Conservation (phyloP, 2,888 invertebrate genomes). For the Leptopilina drosophilae region DNA sequence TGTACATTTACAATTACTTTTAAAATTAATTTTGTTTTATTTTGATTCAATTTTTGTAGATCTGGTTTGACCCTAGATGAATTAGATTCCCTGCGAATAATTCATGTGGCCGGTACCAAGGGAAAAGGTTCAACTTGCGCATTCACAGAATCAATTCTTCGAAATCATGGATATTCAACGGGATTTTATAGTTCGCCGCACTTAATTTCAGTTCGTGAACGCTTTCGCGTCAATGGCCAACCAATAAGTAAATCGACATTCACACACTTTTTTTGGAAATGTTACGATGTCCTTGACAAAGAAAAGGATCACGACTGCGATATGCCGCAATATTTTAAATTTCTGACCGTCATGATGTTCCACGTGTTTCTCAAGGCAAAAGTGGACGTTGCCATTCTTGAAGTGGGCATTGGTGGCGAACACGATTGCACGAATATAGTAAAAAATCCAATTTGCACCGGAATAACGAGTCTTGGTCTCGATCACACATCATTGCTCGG, state of each 20-base stretch:
- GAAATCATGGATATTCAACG: slow-evolving; percentile 89
- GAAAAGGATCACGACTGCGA: slow-evolving; percentile 81
- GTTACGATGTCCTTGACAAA: slow-evolving; percentile 83
- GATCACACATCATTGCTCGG: slow-evolving; percentile 94
- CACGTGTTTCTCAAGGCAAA: slow-evolving; percentile 90
- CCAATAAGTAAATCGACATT: slow-evolving; percentile 88
- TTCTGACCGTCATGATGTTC: slow-evolving; percentile 94
- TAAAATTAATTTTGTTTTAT: no score
- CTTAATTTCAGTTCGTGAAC: slow-evolving; percentile 92
- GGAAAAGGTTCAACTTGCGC: slow-evolving; percentile 99
- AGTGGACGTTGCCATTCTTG: slow-evolving; percentile 95
- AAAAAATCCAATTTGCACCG: slow-evolving; percentile 89
- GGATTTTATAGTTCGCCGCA: slow-evolving; percentile 99
- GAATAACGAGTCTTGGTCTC: slow-evolving; percentile 92
- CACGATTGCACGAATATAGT: slow-evolving; percentile 96
- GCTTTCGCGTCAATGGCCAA: slow-evolving; percentile 91
- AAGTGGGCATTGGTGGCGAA: slow-evolving; percentile 98
- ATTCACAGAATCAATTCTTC: slow-evolving; percentile 92
- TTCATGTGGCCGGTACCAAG: slow-evolving; percentile 98
- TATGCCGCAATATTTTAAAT: slow-evolving; percentile 96
- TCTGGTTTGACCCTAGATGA: slow-evolving; percentile 82
- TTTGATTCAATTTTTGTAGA: slow-evolving; percentile 68
- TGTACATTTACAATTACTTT: no score
- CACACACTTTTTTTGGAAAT: slow-evolving; percentile 87
- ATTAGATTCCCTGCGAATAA: slow-evolving; percentile 87